Evolutionary conservation across 2,888 invertebrate species (phyloP).

Genomic region (Leptopilina myrica): DNA sequence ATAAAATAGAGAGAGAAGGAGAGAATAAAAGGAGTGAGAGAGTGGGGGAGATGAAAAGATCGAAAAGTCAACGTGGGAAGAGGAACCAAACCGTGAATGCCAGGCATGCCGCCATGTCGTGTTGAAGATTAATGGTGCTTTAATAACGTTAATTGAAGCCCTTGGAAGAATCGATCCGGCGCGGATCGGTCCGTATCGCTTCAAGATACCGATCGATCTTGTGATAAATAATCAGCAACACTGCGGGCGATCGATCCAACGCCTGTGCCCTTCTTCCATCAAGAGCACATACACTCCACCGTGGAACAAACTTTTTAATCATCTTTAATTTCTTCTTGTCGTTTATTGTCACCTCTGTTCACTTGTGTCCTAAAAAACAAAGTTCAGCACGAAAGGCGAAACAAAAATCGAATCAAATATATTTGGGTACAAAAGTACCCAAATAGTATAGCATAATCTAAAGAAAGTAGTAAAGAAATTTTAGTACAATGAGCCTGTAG

Average conservation of each 20-base stretch:
- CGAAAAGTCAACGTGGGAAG: slow-evolving; percentile 53
- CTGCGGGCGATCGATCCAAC: slow-evolving; percentile 74
- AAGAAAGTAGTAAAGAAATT: no score
- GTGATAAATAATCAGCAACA: slow-evolving; percentile 76
- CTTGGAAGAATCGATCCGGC: slow-evolving; percentile 75
- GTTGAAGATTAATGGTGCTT: slow-evolving; percentile 74
- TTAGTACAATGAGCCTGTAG: no score
- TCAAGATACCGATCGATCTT: slow-evolving; percentile 75
- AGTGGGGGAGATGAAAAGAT: neutral
- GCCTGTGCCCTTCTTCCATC: slow-evolving; percentile 62
- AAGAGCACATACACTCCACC: neutral
- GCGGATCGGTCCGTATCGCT: slow-evolving; percentile 69
- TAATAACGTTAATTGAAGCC: slow-evolving; percentile 76
- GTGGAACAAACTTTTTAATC: slow-evolving; percentile 22
- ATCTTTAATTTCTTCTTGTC: slow-evolving; percentile 12
- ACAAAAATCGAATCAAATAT: neutral
- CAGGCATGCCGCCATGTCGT: slow-evolving; percentile 68
- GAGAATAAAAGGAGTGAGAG: no score
- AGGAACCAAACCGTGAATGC: slow-evolving; percentile 63
- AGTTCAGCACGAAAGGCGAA: no score
- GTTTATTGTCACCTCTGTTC: neutral
- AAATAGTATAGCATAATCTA: no score
- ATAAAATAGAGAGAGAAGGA: no score
- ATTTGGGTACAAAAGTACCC: no score
- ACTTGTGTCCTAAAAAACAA: neutral